Evolutionary conservation across 1,140 invertebrate genomes (phyloP).

Genomic region (Eulimnadia texana): DNA sequence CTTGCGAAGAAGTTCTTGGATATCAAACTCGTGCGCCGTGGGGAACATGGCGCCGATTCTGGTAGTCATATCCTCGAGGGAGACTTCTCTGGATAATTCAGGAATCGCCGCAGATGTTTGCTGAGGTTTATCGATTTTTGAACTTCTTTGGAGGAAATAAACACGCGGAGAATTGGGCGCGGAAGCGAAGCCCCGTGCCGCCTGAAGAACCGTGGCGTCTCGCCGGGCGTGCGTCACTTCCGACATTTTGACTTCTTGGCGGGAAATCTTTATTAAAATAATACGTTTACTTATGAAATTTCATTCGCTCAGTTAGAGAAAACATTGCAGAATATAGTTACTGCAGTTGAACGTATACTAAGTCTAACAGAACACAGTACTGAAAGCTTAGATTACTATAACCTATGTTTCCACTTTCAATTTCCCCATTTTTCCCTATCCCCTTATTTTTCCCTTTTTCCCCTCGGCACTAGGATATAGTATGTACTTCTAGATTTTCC

Average conservation of each 20-base stretch:
- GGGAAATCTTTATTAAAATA: too few species aligned
- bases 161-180: conserved; percentile 13
- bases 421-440: too few species aligned
- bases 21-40: conserved; percentile 73
- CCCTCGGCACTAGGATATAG: too few species aligned
- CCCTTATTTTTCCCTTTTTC: too few species aligned
- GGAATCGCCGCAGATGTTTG: background rate
- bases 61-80: background rate
- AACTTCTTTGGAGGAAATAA: conserved; percentile 1
- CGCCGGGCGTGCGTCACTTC: background rate
- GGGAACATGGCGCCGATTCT: conserved; percentile 75
- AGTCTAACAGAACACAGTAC: too few species aligned
- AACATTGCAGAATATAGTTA: too few species aligned
- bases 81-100: background rate
- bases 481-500: too few species aligned
- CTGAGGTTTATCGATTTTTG: background rate
- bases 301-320: too few species aligned
- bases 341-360: too few species aligned
- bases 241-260: background rate
- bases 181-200: conserved; percentile 7
- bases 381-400: too few species aligned
- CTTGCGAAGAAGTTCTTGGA: conserved; percentile 72
- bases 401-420: too few species aligned
- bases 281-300: too few species aligned
- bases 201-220: conserved; percentile 5